Evolutionary conservation across 2,888 invertebrate species (phyloP).

Genomic region (Gisinianus flammeolus): DNA sequence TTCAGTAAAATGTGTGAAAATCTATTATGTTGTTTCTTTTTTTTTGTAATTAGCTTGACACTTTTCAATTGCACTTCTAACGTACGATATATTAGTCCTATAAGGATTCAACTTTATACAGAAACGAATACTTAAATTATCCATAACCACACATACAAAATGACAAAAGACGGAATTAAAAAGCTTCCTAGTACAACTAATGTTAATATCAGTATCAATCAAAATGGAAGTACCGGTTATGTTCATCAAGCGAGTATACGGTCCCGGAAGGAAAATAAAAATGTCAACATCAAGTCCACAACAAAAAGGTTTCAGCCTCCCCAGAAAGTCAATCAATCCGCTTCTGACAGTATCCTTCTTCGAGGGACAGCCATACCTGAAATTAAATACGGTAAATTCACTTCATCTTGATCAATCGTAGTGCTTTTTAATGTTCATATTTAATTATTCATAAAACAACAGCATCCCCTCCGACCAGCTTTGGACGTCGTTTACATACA

Average conservation of each 20-base stretch:
- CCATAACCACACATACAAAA: too few relatives aligned
- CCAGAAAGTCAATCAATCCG: conserved; percentile 13
- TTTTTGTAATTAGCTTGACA: neutral
- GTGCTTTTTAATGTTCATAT: too few relatives aligned
- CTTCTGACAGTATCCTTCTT: neutral
- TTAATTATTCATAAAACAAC: too few relatives aligned
- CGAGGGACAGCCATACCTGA: neutral
- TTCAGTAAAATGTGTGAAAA: too few relatives aligned
- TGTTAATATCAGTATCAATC: neutral
- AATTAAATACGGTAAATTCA: too few relatives aligned
- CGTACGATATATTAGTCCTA: too few relatives aligned
- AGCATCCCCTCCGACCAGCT: too few relatives aligned
- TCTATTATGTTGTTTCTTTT: neutral
- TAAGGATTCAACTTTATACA: too few relatives aligned
- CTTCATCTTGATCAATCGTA: too few relatives aligned
- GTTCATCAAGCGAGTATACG: neutral
- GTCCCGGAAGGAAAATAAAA: neutral
- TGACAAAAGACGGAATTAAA: neutral
- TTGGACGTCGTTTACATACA: too few relatives aligned
- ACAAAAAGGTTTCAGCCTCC: neutral
- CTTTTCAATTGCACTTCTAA: too few relatives aligned
- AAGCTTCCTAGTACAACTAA: neutral
- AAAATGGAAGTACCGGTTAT: neutral
- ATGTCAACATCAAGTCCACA: neutral
- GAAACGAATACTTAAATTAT: too few relatives aligned